Evolutionary conservation across 2,888 invertebrate species (phyloP), one percentile per base, ranked within the genome.

Genomic region (Hirudinaria manillensis): DNA sequence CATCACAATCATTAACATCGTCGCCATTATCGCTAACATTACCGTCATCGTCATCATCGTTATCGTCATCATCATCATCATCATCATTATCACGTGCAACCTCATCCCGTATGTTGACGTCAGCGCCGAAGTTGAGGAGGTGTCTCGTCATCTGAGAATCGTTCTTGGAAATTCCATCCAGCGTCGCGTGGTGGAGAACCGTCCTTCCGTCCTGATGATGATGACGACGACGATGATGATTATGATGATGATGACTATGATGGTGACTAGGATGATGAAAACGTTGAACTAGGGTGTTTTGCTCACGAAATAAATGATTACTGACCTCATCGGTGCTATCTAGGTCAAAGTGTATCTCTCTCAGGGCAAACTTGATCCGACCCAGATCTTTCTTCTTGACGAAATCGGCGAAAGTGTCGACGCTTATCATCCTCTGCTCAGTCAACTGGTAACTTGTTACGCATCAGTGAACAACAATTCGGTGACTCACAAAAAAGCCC

Each of bases 41-140:
- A 67, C 68, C 75, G 24, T 55, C 75, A 51, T 70, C 45, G 16
- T 75, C 29, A 16, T 70, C 75, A 24, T 75, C 67, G 19, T 74
- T 19, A n/a, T 68, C 66, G 10, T 66, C 66, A 32, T 74, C 51
- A 16, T 27, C 32, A 6, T 66, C 68, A 38, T 53, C 45, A 74
- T 36, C 66, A 29, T 61, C 65, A 34, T 34, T 21, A 68, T 34
- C 68, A 68, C 29, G 16, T 19, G 16, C 36, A 34, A 80, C 80
- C 78, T 80, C 79, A 75, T 80, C 80, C 56, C 78, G 79, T 76
- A 80, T 77, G 73, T 79, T 80, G 51, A 79, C 79, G 55, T 79
- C 79, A 34, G 76, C 72, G 24, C 80, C 80, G 67, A 75, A 79
- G 67, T 77, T 66, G 67, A 80, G 66, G 53, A 80, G 79, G 66